Evolutionary conservation across 1,140 invertebrate species (phyloP).

Genomic region (Bradysia coprophila): DNA sequence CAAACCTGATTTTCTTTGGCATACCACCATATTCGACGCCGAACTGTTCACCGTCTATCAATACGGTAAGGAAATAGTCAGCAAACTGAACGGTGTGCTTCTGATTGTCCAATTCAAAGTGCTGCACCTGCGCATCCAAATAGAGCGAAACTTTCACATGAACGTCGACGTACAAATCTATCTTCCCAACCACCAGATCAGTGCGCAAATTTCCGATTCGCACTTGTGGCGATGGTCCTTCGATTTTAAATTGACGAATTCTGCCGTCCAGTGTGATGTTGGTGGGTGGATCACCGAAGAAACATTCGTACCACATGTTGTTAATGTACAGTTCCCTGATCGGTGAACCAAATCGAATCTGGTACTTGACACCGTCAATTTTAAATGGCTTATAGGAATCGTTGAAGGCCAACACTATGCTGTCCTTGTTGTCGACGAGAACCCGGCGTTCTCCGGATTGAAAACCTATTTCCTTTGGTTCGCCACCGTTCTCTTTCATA

Average conservation of each 20-base stretch:
- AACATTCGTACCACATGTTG: slow-evolving; percentile 68
- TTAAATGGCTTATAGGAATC: slow-evolving; percentile 50
- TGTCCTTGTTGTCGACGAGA: slow-evolving; percentile 50
- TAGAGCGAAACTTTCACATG: slow-evolving; percentile 59
- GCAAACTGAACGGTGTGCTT: slow-evolving; percentile 62
- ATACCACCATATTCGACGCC: slow-evolving; percentile 79
- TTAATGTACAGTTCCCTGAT: slow-evolving; percentile 84
- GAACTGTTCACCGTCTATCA: slow-evolving; percentile 71
- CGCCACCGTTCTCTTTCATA: slow-evolving; percentile 47
- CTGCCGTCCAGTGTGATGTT: slow-evolving; percentile 65
- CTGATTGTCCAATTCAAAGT: slow-evolving; percentile 53
- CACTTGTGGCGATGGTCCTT: slow-evolving; percentile 74
- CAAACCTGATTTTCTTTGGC: slow-evolving; percentile 68
- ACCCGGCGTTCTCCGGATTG: slow-evolving; percentile 45
- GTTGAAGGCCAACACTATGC: slow-evolving; percentile 45
- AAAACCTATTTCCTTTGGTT: slow-evolving; percentile 70
- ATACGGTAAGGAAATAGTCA: slow-evolving; percentile 49
- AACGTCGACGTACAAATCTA: slow-evolving; percentile 66
- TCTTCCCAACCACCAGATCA: slow-evolving; percentile 64
- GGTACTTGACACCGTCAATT: slow-evolving; percentile 48
- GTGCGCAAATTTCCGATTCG: slow-evolving; percentile 48
- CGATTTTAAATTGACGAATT: slow-evolving; percentile 52
- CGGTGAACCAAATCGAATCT: slow-evolving; percentile 77
- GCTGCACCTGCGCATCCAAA: slow-evolving; percentile 71
- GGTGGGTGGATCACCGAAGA: slow-evolving; percentile 78